Evolutionary conservation across 2,888 invertebrate species (phyloP).

Genomic region (Acanthosepion lycidas): DNA sequence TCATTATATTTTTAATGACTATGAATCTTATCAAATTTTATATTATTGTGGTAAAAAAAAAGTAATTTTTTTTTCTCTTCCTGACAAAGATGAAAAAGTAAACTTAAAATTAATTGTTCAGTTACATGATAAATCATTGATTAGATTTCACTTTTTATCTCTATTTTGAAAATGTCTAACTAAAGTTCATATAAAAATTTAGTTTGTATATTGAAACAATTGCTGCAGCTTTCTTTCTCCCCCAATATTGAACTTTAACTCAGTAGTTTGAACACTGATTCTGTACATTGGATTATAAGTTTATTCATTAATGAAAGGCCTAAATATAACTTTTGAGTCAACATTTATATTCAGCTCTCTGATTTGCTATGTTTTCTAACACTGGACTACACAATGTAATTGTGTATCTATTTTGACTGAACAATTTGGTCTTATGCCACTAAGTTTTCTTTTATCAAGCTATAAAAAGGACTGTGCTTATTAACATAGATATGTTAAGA

Average conservation of each 20-base stretch:
- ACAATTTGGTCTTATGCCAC: not conserved
- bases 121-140: too few relatives aligned
- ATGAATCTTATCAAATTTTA: too few relatives aligned
- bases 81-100: too few relatives aligned
- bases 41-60: too few relatives aligned
- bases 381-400: not conserved
- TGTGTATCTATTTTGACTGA: not conserved
- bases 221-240: too few relatives aligned
- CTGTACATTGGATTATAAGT: not conserved
- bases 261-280: not conserved
- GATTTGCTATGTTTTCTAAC: not conserved
- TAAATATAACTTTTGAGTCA: not conserved
- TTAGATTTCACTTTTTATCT: too few relatives aligned
- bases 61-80: too few relatives aligned
- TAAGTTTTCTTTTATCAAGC: not conserved
- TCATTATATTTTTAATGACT: too few relatives aligned
- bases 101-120: too few relatives aligned
- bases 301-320: not conserved
- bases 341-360: not conserved
- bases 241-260: not conserved
- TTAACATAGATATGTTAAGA: conserved; percentile 16
- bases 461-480: not conserved
- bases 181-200: too few relatives aligned
- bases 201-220: too few relatives aligned
- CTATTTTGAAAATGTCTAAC: too few relatives aligned